phyloP scores from a whole-genome alignment of 2,113 vertebrate genomes.

The Pelusios castaneus region DNA sequence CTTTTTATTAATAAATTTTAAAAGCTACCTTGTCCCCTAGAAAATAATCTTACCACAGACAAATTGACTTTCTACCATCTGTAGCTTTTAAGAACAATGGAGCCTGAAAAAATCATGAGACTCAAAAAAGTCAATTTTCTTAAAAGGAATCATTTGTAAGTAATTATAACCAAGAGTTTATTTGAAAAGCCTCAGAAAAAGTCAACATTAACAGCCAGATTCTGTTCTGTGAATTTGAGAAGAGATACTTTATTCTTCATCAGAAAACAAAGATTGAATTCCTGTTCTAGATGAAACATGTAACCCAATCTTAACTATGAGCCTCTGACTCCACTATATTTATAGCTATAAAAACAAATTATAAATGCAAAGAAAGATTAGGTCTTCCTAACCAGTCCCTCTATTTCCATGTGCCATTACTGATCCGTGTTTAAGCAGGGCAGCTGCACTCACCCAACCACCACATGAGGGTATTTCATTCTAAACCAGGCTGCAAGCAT shows the following conservation, averaged over 20 bases:
- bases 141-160: neutral
- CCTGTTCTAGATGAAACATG: neutral
- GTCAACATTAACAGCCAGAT: neutral
- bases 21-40: neutral
- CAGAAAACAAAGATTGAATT: neutral
- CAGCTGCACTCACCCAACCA: slow-evolving; percentile 85
- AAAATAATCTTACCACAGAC: neutral
- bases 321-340: neutral
- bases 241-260: neutral
- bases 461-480: slow-evolving; percentile 94
- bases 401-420: neutral
- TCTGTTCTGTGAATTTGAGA: neutral
- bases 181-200: neutral
- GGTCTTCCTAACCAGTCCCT: neutral
- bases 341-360: neutral
- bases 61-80: neutral
- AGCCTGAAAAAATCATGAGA: neutral
- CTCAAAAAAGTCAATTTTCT: neutral
- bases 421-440: neutral
- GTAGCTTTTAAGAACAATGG: neutral
- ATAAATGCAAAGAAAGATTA: neutral
- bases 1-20: neutral
- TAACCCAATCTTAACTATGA: neutral
- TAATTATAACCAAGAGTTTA: neutral
- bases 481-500: slow-evolving; percentile 97